These are phyloP conservation scores for Scaptodrosophila lebanonensis DNA, from an alignment of 1,140 invertebrate species.

Conservation along the genomic window DNA sequence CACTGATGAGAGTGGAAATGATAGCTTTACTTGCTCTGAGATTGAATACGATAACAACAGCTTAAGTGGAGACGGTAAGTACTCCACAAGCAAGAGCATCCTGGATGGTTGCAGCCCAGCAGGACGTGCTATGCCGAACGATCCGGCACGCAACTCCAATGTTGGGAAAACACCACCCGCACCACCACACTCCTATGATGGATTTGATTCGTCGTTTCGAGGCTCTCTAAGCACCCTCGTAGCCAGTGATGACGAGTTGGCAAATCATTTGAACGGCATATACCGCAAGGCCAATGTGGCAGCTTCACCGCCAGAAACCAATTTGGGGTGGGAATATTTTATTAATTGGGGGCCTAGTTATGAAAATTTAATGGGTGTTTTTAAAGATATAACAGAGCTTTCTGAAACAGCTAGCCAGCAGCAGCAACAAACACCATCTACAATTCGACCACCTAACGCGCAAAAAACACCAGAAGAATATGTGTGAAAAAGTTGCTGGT, in stretches of 20 bases:
- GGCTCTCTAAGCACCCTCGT: slow-evolving; percentile 95
- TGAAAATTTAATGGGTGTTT: slow-evolving; percentile 95
- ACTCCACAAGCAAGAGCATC: slow-evolving; percentile 84
- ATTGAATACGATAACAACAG: slow-evolving; percentile 97
- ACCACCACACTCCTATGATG: slow-evolving; percentile 88
- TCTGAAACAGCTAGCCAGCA: slow-evolving; percentile 85
- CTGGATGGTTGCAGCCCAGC: slow-evolving; percentile 81
- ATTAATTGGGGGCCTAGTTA: slow-evolving; percentile 98
- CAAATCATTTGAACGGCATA: slow-evolving; percentile 84
- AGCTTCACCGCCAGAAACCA: slow-evolving; percentile 82
- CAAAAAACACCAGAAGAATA: slow-evolving; percentile 89
- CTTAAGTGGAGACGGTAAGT: slow-evolving; percentile 86
- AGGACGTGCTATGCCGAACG: slow-evolving; percentile 80
- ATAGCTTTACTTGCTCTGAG: slow-evolving; percentile 98
- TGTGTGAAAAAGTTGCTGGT: slow-evolving; percentile 79
- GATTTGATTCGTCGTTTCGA: slow-evolving; percentile 94
- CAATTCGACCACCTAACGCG: slow-evolving; percentile 82
- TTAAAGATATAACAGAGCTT: slow-evolving; percentile 96
- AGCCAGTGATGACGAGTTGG: slow-evolving; percentile 93
- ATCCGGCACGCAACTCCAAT: slow-evolving; percentile 72
- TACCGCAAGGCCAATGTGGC: slow-evolving; percentile 88
- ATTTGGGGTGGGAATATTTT: slow-evolving; percentile 94
- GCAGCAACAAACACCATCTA: slow-evolving; percentile 73
- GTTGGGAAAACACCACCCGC: slow-evolving; percentile 80
- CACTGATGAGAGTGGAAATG: slow-evolving; percentile 96